A percentile compares a stretch with the other conserved stretches of the same genome.
Conservation (phyloP, 2,113 vertebrate species). For the Pongo pygmaeus region DNA sequence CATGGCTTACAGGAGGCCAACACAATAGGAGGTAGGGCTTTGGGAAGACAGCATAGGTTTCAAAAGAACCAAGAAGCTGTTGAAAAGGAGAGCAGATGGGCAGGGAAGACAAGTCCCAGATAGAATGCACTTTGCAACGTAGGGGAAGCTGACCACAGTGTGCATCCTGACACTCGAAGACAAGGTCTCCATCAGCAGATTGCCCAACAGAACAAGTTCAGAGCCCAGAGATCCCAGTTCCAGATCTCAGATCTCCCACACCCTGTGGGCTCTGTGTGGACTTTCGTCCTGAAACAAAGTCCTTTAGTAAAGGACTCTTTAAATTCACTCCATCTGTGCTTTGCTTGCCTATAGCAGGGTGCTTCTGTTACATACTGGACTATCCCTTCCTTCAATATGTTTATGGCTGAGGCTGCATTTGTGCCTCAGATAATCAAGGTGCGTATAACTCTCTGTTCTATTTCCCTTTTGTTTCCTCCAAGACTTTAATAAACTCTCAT, state of each 20-base stretch:
- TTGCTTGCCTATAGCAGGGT: neutral
- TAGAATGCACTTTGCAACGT: neutral
- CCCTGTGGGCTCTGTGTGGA: neutral
- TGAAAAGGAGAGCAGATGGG: neutral
- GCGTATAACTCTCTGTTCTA: neutral
- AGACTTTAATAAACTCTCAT: neutral
- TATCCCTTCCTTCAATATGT: neutral
- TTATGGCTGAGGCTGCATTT: neutral
- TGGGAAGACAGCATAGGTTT: neutral
- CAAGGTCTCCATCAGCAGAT: neutral
- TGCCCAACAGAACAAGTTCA: neutral
- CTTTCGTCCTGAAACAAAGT: neutral
- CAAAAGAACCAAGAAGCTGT: neutral
- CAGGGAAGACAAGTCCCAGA: neutral
- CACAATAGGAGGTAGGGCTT: neutral
- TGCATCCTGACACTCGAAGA: neutral
- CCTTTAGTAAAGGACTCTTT: neutral
- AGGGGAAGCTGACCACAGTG: neutral
- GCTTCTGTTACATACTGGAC: neutral
- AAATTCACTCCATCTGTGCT: neutral
- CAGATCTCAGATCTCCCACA: neutral
- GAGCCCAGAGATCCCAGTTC: neutral
- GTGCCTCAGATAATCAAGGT: neutral
- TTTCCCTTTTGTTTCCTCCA: neutral
- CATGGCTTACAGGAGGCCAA: neutral